These are phyloP conservation scores for Centropus bengalensis DNA, from an alignment of 2,113 vertebrate genomes.

Conservation along the genomic window DNA sequence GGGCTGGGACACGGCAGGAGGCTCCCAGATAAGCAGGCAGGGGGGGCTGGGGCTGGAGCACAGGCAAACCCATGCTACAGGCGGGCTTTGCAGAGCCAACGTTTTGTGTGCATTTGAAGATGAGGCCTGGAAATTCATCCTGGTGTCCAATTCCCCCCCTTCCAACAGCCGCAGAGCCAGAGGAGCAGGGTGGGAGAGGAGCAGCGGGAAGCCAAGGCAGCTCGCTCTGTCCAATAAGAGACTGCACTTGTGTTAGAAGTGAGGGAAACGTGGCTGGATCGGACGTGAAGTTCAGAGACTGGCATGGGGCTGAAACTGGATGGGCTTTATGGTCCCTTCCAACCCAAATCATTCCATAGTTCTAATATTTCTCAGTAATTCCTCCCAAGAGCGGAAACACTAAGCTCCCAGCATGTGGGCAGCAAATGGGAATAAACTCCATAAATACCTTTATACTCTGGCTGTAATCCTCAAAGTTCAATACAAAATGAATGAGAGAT, in stretches of 20 bases:
- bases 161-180: neutral
- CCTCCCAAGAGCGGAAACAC: neutral
- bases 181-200: neutral
- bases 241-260: neutral
- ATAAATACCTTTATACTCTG: neutral
- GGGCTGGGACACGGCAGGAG: rapidly evolving
- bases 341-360: too few species aligned
- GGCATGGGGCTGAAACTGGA: too few species aligned
- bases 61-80: neutral
- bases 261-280: neutral
- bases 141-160: neutral
- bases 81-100: neutral
- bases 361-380: neutral
- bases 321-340: too few species aligned
- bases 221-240: rapidly evolving
- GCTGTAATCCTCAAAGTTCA: neutral
- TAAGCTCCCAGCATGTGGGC: neutral
- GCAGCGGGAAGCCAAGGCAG: neutral
- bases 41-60: too few species aligned
- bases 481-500: neutral
- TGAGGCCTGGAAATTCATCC: neutral
- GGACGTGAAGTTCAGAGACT: too few species aligned
- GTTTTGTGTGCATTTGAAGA: rapidly evolving
- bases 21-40: rapidly evolving
- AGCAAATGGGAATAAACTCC: neutral